Evolutionary conservation across 2,888 invertebrate genomes (phyloP).

Genomic region (Mellilla xanthometata): DNA sequence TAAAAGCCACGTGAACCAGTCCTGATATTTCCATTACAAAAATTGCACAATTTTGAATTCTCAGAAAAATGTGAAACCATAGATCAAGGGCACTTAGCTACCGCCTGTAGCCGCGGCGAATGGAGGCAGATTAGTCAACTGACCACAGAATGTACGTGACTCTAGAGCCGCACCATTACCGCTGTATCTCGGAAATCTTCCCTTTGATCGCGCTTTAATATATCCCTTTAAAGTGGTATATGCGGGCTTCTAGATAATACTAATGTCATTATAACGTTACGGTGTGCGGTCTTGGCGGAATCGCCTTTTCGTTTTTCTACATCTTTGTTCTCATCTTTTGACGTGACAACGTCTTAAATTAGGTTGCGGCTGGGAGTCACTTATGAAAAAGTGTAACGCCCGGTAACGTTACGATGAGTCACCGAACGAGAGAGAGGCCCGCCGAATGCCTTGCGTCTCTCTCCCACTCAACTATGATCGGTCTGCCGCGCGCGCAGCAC

Average conservation of each 20-base stretch:
- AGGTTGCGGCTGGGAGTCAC: too few relatives aligned
- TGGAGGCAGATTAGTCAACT: conserved; percentile 45
- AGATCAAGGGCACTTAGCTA: conserved; percentile 6
- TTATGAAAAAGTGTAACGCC: too few relatives aligned
- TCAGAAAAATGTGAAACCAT: conserved; percentile 3
- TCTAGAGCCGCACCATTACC: conserved; percentile 28
- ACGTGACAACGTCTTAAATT: too few relatives aligned
- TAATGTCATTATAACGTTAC: neutral
- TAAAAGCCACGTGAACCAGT: neutral
- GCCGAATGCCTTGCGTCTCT: too few relatives aligned
- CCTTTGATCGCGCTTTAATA: conserved; percentile 37
- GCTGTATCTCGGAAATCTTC: conserved; percentile 35
- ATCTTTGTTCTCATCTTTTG: too few relatives aligned
- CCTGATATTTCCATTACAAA: neutral
- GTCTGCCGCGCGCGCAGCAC: too few relatives aligned
- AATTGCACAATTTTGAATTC: neutral
- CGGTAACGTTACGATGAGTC: too few relatives aligned
- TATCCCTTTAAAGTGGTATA: conserved; percentile 18
- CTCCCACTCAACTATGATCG: too few relatives aligned
- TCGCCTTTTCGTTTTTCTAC: too few relatives aligned
- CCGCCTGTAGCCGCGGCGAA: conserved; percentile 15
- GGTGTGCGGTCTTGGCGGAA: too few relatives aligned
- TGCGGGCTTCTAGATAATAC: conserved; percentile 13
- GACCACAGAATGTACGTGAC: conserved; percentile 53
- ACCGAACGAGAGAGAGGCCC: too few relatives aligned